Evolutionary conservation across 2,888 invertebrate species (phyloP).

Genomic region (Cheilosia scutellata): DNA sequence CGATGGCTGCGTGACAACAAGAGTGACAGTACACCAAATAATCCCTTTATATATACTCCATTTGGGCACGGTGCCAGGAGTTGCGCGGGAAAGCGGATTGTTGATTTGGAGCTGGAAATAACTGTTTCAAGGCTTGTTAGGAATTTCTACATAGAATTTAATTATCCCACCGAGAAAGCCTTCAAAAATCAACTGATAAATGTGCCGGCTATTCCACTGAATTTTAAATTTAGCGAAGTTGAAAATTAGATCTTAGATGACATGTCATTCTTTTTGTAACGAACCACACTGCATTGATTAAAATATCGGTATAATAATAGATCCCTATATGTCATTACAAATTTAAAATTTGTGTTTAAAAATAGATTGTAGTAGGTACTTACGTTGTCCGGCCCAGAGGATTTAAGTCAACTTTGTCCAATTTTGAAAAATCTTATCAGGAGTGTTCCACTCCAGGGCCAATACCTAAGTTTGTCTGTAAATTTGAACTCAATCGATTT

Average conservation of each 20-base stretch:
- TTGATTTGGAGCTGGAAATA: conserved; percentile 88
- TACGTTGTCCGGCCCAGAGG: too few species aligned
- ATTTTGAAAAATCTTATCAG: too few species aligned
- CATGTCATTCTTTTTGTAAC: too few species aligned
- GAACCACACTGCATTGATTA: too few species aligned
- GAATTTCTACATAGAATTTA: conserved; percentile 79
- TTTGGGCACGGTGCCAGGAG: conserved; percentile 89
- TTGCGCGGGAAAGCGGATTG: conserved; percentile 89
- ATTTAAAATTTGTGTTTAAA: too few species aligned
- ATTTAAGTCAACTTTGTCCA: too few species aligned
- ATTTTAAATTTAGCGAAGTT: conserved; percentile 31
- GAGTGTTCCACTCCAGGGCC: too few species aligned
- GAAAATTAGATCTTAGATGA: conserved; percentile 7
- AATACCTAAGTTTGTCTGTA: too few species aligned
- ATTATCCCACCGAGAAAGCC: conserved; percentile 78
- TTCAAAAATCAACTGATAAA: conserved; percentile 79
- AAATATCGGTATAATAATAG: too few species aligned
- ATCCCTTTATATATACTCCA: conserved; percentile 87
- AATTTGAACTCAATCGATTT: too few species aligned
- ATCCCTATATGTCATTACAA: too few species aligned
- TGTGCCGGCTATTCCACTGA: conserved; percentile 80
- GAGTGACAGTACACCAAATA: conserved; percentile 41
- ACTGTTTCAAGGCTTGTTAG: conserved; percentile 83
- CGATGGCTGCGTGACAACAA: conserved; percentile 86
- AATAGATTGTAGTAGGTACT: too few species aligned